Evolutionary conservation across 2,797 vertebrate species (phyloP), one percentile per base, ranked within the genome.

Genomic region (Simalia tracyae): DNA sequence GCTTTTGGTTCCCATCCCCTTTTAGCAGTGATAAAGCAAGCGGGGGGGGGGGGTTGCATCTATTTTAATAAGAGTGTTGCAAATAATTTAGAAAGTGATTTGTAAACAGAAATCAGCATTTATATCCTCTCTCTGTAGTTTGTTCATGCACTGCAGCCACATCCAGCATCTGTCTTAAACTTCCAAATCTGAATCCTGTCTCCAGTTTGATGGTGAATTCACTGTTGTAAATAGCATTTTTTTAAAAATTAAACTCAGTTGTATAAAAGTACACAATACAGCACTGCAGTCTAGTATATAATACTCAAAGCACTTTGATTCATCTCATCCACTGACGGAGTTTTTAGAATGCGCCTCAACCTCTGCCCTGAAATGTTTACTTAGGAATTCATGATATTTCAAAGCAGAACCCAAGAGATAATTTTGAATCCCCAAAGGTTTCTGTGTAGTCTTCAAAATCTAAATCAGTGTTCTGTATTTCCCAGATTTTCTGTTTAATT

Each of bases 171-270:
- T 92, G 85, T 90, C 59, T 90, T 93, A 93, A 92, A 89, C 57
- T 87, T 93, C 91, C 66, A 94, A 81, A 36, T 93, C 93, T 93
- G 94, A 94, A 95, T 96, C 93, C 92, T 95, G 87, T 50, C 95
- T 93, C 84, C 28, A 91, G 87, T 81, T 84, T 88, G 26, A 9
- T 28, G 28, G 3, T 81, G 12, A 4, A 50, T 84, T 63, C 24
- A 24, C 19, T 42, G 19, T 90, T 61, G 42, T 72, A 64, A n/a
- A 56, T 42, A 36, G 2, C 50, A 60, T 59, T 31, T 76, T 93
- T 90, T 36, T 17, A 1, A 42, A 76, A 22, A n/a, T 4, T 66
- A 19, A 81, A 22, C 36, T 90, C 42, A 31, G 1, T 26, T 76
- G 66, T 92, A 85, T 87, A 89, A 19, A 91, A 84, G 19, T 88